Conservation (phyloP, 2,888 invertebrate species). For the Tenthredo mesomela region DNA sequence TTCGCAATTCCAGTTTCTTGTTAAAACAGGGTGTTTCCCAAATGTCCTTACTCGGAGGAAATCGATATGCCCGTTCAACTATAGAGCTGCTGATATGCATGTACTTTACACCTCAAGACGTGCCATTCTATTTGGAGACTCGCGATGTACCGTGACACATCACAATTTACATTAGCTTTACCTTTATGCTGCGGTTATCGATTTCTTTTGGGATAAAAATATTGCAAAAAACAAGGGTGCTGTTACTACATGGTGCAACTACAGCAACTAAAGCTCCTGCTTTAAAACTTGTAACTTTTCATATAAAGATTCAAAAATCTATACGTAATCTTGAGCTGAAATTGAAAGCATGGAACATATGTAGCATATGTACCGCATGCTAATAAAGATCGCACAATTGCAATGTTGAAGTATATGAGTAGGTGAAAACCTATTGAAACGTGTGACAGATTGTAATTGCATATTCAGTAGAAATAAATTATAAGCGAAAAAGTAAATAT, state of each 20-base stretch:
- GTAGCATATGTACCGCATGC: neutral
- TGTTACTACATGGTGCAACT: neutral
- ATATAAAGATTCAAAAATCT: neutral
- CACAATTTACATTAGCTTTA: neutral
- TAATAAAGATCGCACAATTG: neutral
- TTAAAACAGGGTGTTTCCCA: neutral
- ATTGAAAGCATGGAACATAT: too few relatives aligned
- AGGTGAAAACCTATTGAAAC: neutral
- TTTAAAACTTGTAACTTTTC: neutral
- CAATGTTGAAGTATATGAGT: neutral
- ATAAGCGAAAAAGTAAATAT: neutral
- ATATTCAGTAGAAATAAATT: neutral
- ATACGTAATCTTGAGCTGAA: too few relatives aligned
- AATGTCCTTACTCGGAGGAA: neutral
- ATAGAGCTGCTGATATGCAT: neutral
- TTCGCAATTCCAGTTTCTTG: neutral
- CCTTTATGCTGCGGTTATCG: neutral
- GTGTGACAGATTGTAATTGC: neutral
- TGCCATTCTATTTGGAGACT: neutral
- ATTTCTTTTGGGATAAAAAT: neutral
- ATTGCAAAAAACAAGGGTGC: neutral
- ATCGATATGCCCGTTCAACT: slow-evolving; percentile 18
- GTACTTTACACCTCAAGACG: neutral
- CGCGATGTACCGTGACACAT: neutral
- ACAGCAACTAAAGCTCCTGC: neutral